phyloP scores from a whole-genome alignment of 1,140 invertebrate genomes.

The Drosophila punjabiensis region DNA sequence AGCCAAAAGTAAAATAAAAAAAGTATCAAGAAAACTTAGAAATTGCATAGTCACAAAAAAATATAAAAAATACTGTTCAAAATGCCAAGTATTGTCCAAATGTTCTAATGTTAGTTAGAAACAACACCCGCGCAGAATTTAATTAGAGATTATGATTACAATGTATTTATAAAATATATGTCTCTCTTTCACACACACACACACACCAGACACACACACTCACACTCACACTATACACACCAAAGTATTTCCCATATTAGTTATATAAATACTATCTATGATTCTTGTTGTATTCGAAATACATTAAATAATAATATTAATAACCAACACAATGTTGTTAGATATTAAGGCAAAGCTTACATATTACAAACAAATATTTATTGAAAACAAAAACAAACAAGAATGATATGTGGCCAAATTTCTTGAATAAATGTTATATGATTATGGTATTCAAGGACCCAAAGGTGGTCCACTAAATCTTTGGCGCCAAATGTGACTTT shows the following conservation, averaged over 20 bases:
- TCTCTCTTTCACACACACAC: slow-evolving; percentile 17
- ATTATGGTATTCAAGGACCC: slow-evolving; percentile 47
- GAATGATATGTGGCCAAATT: slow-evolving; percentile 52
- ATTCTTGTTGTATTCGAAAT: slow-evolving; percentile 61
- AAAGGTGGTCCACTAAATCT: slow-evolving; percentile 22
- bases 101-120: slow-evolving; percentile 33
- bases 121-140: slow-evolving; percentile 19
- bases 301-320: slow-evolving; percentile 31
- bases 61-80: slow-evolving; percentile 38
- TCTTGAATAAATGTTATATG: slow-evolving; percentile 65
- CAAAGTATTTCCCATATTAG: slow-evolving; percentile 63
- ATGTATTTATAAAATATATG: slow-evolving; percentile 35
- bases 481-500: slow-evolving; percentile 1
- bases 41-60: slow-evolving; percentile 11
- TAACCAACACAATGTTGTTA: slow-evolving; percentile 57
- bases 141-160: slow-evolving; percentile 47
- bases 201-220: slow-evolving; percentile 19
- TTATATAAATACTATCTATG: slow-evolving; percentile 45
- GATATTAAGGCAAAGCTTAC: slow-evolving; percentile 54
- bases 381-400: slow-evolving; percentile 42
- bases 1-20: slow-evolving; percentile 47
- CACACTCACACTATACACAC: slow-evolving; percentile 20
- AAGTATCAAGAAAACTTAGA: slow-evolving; percentile 3
- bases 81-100: slow-evolving; percentile 56
- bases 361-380: slow-evolving; percentile 48